Evolutionary conservation across 2,113 vertebrate species (phyloP), one percentile per base, ranked within the genome.

Genomic region (Apodemus speciosus): DNA sequence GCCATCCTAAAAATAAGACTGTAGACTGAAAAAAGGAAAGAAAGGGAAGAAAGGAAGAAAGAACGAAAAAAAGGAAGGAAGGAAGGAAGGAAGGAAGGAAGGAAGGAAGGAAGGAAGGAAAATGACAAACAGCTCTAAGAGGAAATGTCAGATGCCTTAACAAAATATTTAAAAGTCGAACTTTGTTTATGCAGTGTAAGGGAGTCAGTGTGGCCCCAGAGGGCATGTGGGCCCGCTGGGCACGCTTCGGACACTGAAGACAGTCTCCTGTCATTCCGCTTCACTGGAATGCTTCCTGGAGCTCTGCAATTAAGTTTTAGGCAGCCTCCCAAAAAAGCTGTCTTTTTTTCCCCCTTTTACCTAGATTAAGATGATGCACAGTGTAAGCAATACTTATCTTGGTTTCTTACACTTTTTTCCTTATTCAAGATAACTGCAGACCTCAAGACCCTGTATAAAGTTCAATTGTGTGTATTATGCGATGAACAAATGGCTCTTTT

Each of bases 1-100:
- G 73, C 11, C 10, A 40, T 60, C 35, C 18, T 86, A 56, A 94
- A 93, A 92, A 90, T 77, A 16, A 92, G 62, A 91, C n/a, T 73
- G 93, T 64, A 68, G 18, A 80, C 3, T 16, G 92, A 66, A 68
- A 93, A 92, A 85, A 71, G 77, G 15, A 21, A 30, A 32, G 75
- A 2, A 30, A 94, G 56, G n/a, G 51, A 69, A 93, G 90, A 87
- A 69, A 16, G 56, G 4, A 1, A 23, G 20, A 23, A 16, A 21
- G 21, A 23, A 60, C 6, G 21, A 60, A 23, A 20, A 18, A 56
- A 56, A 5, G 56, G 56, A 30, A 30, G 66, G 2, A 35, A 91
- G 56, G n/a, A 56, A 51, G 89, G 92, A 85, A 75, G 8, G 58
- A 32, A 16, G 75, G 2, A 35, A 95, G 56, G n/a, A 56, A 58